These are phyloP conservation scores for Dryomyza anilis DNA, from an alignment of 2,888 invertebrate species.

Conservation along the genomic window DNA sequence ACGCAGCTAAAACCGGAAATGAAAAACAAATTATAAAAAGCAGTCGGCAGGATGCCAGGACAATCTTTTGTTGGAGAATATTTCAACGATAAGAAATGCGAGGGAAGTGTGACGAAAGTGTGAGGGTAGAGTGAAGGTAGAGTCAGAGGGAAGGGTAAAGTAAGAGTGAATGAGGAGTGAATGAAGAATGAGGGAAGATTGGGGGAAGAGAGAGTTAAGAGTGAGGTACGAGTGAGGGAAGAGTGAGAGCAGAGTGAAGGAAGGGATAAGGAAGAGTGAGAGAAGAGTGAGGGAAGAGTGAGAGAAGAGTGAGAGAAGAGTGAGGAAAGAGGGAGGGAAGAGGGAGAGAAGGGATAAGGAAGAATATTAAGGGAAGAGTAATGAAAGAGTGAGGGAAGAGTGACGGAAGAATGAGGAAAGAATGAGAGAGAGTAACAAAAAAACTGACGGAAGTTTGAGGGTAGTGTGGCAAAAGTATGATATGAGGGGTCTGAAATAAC, in stretches of 20 bases:
- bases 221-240: not conserved
- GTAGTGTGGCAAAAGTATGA: not conserved
- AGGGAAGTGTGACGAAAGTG: too few relatives aligned
- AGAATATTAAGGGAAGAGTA: not conserved
- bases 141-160: too few relatives aligned
- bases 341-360: not conserved
- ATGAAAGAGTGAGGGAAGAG: not conserved
- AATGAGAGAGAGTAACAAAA: not conserved
- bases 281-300: not conserved
- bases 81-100: too few relatives aligned
- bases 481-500: slow-evolving; percentile 19
- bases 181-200: too few relatives aligned
- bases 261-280: not conserved
- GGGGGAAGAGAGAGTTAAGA: too few relatives aligned
- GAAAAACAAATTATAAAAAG: slow-evolving; percentile 56
- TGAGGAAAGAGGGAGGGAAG: not conserved
- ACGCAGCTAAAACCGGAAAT: slow-evolving; percentile 49
- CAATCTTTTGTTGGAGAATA: too few relatives aligned
- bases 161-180: too few relatives aligned
- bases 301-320: not conserved
- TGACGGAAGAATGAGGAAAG: not conserved
- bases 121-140: too few relatives aligned
- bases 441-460: not conserved
- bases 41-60: too few relatives aligned
- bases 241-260: not conserved